Conservation (phyloP, 2,888 invertebrate genomes). For the Xanthia togata region DNA sequence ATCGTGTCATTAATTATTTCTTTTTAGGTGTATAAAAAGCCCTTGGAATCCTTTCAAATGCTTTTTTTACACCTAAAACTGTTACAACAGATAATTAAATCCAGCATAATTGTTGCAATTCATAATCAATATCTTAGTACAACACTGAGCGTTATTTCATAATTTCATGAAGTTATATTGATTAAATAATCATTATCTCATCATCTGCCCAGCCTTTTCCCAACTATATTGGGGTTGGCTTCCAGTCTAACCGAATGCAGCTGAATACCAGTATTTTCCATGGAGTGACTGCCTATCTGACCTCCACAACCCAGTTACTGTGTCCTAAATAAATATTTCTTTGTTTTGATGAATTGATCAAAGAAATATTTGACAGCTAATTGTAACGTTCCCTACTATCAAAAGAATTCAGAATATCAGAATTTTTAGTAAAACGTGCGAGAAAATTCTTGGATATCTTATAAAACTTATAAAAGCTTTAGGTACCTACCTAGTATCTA, state of each 20-base stretch:
- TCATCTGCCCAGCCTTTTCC: too few relatives aligned
- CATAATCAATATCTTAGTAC: neutral
- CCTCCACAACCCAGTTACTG: too few relatives aligned
- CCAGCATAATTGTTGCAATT: neutral
- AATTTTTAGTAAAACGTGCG: neutral
- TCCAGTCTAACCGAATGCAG: too few relatives aligned
- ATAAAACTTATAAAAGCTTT: too few relatives aligned
- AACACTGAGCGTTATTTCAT: neutral
- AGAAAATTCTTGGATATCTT: neutral
- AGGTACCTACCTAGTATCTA: neutral
- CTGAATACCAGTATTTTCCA: too few relatives aligned
- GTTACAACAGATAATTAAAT: neutral
- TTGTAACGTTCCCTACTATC: neutral
- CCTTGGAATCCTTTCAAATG: neutral
- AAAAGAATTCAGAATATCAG: too few relatives aligned
- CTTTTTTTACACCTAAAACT: neutral
- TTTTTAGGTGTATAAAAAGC: neutral
- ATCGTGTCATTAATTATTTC: neutral
- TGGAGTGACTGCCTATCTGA: too few relatives aligned
- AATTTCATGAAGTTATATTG: neutral
- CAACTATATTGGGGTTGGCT: too few relatives aligned
- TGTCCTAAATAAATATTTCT: too few relatives aligned
- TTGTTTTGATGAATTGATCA: too few relatives aligned
- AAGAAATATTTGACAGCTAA: neutral
- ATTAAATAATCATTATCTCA: too few relatives aligned